Percentiles rank a stretch among this genome's conserved stretches.
Conservation (phyloP, 2,888 invertebrate genomes). For the Hirtodrosophila cameraria region DNA sequence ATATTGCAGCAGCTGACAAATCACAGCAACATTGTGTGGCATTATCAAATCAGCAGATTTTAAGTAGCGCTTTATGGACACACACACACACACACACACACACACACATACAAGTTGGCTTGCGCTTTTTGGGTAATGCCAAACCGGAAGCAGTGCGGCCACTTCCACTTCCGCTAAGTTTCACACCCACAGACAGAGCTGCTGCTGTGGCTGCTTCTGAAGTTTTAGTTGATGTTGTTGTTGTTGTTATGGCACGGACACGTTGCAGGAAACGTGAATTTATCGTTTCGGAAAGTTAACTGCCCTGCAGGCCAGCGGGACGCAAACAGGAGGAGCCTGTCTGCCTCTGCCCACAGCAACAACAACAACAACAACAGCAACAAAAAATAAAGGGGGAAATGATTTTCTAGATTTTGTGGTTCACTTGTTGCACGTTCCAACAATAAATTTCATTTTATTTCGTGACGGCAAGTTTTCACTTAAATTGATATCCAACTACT, state of each 20-base stretch:
- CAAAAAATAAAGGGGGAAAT: too few species aligned
- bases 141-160: constrained; percentile 67
- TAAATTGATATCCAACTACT: constrained; percentile 43
- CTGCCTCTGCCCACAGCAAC: constrained; percentile 7
- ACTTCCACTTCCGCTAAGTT: constrained; percentile 66
- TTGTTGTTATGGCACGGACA: constrained; percentile 49
- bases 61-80: constrained; percentile 32
- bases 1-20: constrained; percentile 30
- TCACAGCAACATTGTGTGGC: constrained; percentile 11
- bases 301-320: constrained; percentile 40
- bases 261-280: constrained; percentile 76
- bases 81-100: too few species aligned
- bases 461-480: constrained; percentile 28
- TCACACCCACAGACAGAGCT: constrained; percentile 53
- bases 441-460: constrained; percentile 49
- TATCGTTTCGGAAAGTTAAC: constrained; percentile 66
- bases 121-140: constrained; percentile 35
- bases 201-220: constrained; percentile 11
- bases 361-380: too few species aligned
- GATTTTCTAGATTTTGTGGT: constrained; percentile 42
- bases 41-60: constrained; percentile 36
- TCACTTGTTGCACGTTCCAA: constrained; percentile 68
- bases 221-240: constrained; percentile 9
- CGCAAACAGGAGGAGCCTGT: constrained; percentile 38
- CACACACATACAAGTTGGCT: constrained; percentile 15